Conservation (phyloP, 2,797 vertebrate species). For the Ataeniobius toweri region DNA sequence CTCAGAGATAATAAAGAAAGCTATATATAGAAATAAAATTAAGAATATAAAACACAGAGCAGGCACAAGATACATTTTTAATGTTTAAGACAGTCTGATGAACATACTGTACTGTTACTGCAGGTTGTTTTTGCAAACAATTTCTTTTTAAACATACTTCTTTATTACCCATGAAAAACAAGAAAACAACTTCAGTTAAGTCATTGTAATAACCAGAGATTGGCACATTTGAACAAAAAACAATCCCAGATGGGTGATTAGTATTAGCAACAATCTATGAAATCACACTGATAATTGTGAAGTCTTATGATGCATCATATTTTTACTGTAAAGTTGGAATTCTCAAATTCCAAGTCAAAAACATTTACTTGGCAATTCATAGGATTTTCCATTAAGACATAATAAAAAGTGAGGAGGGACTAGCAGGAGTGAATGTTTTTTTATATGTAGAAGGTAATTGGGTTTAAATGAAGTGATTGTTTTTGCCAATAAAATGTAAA, state of each 20-base stretch:
- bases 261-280: neutral
- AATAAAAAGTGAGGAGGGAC: no score
- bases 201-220: neutral
- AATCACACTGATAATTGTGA: neutral
- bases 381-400: neutral
- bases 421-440: no score
- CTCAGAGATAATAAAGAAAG: neutral
- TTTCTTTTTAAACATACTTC: neutral
- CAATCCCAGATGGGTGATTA: neutral
- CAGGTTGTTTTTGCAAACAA: neutral
- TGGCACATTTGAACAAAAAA: neutral
- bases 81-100: neutral
- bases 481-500: no score
- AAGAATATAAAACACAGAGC: neutral
- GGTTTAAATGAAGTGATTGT: no score
- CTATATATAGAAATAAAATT: neutral
- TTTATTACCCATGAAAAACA: neutral
- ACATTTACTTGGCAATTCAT: neutral
- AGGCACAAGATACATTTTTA: neutral
- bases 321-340: neutral
- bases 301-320: no score
- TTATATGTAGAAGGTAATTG: no score
- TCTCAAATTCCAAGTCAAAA: neutral
- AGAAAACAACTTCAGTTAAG: neutral
- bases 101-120: neutral